phyloP scores from a whole-genome alignment of 2,113 vertebrate species.

The Hippocampus abdominalis region DNA sequence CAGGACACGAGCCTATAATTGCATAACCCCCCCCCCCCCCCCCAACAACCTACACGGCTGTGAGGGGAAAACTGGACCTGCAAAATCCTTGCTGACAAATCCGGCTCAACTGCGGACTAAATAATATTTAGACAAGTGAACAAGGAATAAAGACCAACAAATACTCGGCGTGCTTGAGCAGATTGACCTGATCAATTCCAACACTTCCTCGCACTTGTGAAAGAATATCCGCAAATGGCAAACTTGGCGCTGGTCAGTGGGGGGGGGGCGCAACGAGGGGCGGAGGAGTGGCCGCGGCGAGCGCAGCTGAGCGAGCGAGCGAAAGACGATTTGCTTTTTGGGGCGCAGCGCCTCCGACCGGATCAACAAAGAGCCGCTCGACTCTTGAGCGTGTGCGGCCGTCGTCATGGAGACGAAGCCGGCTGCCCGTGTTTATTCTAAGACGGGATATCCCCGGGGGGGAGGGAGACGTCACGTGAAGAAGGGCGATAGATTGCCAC shows the following conservation, averaged over 20 bases:
- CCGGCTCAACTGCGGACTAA: slow-evolving; percentile 56
- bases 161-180: slow-evolving; percentile 60
- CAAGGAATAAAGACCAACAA: slow-evolving; percentile 58
- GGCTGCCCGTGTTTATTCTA: slow-evolving; percentile 67
- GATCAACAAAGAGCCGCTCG: slow-evolving; percentile 6
- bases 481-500: slow-evolving; percentile 23
- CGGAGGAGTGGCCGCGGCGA: slow-evolving; percentile 8
- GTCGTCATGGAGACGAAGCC: slow-evolving; percentile 73
- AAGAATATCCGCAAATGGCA: slow-evolving; percentile 47
- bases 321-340: not conserved
- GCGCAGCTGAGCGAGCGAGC: too few relatives aligned
- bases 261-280: slow-evolving; percentile 35
- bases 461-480: slow-evolving; percentile 37
- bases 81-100: slow-evolving; percentile 66
- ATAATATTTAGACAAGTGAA: slow-evolving; percentile 69
- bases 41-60: slow-evolving; percentile 6
- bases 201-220: slow-evolving; percentile 58
- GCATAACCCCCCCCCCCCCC: slow-evolving; percentile 10
- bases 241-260: slow-evolving; percentile 39
- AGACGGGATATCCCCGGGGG: slow-evolving; percentile 59
- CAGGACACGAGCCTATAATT: slow-evolving; percentile 33
- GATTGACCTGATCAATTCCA: slow-evolving; percentile 63
- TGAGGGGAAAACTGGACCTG: slow-evolving; percentile 48
- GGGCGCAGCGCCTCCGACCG: not conserved
- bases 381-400: slow-evolving; percentile 36